Conservation (phyloP, 2,113 vertebrate genomes). For the Micronycteris hirsuta region DNA sequence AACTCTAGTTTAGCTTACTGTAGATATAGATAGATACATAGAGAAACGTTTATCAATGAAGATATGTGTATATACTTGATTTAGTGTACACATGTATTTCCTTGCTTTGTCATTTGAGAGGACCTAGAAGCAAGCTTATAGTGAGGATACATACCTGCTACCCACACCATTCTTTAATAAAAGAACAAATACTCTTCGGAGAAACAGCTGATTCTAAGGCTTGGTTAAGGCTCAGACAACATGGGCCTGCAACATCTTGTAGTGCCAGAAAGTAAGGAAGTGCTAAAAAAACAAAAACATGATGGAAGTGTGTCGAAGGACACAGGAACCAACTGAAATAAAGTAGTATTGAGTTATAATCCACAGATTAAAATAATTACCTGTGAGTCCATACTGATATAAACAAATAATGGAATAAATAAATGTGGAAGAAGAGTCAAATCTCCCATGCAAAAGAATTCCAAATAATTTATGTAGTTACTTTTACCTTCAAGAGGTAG, state of each 20-base stretch:
- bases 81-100: neutral
- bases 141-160: neutral
- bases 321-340: neutral
- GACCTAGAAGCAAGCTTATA: neutral
- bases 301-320: neutral
- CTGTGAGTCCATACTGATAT: neutral
- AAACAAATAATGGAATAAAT: slow-evolving; percentile 15
- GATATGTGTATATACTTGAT: neutral
- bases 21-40: neutral
- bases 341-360: neutral
- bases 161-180: neutral
- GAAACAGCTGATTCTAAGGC: neutral
- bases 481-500: neutral
- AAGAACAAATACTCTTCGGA: neutral
- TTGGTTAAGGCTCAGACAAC: neutral
- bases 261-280: neutral
- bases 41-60: neutral
- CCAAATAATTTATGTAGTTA: neutral
- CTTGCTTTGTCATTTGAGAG: slow-evolving; percentile 13
- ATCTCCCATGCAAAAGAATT: neutral
- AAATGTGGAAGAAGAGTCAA: neutral
- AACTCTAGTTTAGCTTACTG: neutral
- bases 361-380: neutral
- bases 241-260: neutral
- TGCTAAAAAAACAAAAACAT: neutral